A percentile compares a stretch with the other conserved stretches of the same genome.
phyloP scores from a whole-genome alignment of 2,888 invertebrate species.

The Schizaphis graminum region DNA sequence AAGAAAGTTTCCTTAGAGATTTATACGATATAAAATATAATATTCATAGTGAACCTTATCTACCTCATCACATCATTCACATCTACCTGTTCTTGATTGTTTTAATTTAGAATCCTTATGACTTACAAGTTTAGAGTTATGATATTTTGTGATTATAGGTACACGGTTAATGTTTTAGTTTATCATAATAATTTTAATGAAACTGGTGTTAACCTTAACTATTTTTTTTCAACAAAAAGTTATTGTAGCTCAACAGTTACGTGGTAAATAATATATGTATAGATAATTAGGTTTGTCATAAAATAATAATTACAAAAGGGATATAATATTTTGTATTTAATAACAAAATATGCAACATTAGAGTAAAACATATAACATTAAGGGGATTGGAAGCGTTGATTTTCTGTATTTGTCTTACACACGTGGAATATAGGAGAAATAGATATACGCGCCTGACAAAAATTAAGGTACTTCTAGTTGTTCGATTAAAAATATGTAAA shows the following conservation, averaged over 20 bases:
- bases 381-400: no score
- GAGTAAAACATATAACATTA: not conserved
- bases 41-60: conserved; percentile 11
- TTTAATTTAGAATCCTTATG: conserved; percentile 27
- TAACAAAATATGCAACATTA: not conserved
- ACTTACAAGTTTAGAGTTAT: not conserved
- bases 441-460: no score
- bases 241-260: not conserved
- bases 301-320: not conserved
- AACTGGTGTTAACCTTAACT: not conserved
- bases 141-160: not conserved
- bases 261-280: not conserved
- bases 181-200: not conserved
- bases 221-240: not conserved
- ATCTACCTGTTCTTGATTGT: conserved; percentile 22
- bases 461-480: no score
- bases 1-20: conserved; percentile 17
- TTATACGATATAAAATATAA: conserved; percentile 22
- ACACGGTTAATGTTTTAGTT: not conserved
- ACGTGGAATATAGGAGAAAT: no score
- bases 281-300: not conserved
- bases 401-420: no score
- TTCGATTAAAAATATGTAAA: no score
- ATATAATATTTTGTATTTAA: not conserved
- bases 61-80: not conserved